A percentile compares a stretch with the other conserved stretches of the same genome.
Evolutionary conservation across 92 coral and sea anemone species (phyloP).

Genomic region (Epizoanthus scotinus): DNA sequence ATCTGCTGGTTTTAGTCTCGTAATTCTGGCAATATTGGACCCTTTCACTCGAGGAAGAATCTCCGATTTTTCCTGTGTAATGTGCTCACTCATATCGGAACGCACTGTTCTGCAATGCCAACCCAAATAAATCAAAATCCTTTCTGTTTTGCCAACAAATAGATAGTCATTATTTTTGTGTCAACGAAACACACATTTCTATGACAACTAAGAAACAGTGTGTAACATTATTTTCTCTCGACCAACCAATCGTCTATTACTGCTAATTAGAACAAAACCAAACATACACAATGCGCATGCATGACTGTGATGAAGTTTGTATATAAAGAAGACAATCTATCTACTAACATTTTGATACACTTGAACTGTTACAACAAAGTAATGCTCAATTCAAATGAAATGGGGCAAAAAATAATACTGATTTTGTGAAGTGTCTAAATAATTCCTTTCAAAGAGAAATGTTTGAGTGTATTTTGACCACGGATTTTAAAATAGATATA

Average conservation of each 20-base stretch:
- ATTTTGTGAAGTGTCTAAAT: too few species aligned
- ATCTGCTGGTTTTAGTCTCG: not conserved
- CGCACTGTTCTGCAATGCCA: too few species aligned
- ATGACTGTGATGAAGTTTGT: not conserved
- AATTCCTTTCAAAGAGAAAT: too few species aligned
- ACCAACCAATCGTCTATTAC: not conserved
- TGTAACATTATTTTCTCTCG: too few species aligned
- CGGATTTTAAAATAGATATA: too few species aligned
- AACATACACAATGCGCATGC: not conserved
- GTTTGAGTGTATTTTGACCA: too few species aligned
- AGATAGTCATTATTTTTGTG: not conserved
- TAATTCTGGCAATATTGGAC: not conserved
- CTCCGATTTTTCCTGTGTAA: not conserved
- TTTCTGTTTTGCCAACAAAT: not conserved
- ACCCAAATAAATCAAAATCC: not conserved
- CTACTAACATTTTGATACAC: not conserved
- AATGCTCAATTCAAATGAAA: too few species aligned
- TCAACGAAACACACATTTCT: not conserved
- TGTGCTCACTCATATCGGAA: slow-evolving; percentile 4
- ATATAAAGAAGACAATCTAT: not conserved
- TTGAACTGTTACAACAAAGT: too few species aligned
- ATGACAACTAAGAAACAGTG: not conserved
- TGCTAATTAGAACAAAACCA: not conserved
- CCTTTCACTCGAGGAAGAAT: slow-evolving; percentile 4
- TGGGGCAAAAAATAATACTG: too few species aligned